These are phyloP conservation scores for Adineta ricciae DNA, from an alignment of 2,888 invertebrate genomes.

Conservation along the genomic window DNA sequence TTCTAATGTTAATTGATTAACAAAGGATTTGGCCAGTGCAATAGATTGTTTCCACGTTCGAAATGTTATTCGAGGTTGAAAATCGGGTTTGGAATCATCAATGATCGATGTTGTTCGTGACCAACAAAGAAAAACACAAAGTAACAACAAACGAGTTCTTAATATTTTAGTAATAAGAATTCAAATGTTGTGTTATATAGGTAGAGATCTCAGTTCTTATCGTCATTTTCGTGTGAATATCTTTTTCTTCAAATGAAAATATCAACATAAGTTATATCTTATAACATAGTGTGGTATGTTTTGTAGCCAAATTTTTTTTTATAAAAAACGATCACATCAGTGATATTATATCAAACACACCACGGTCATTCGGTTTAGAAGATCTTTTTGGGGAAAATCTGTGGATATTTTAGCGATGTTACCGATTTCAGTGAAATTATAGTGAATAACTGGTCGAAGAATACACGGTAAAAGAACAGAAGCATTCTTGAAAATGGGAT, in stretches of 20 bases:
- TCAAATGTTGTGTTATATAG: background rate
- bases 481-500: too few relatives aligned
- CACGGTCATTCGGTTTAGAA: too few relatives aligned
- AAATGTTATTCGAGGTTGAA: background rate
- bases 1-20: background rate
- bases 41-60: background rate
- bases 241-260: conserved; percentile 1
- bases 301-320: too few relatives aligned
- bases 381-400: too few relatives aligned
- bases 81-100: background rate
- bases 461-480: too few relatives aligned
- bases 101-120: background rate
- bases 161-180: background rate
- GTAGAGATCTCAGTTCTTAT: background rate
- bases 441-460: too few relatives aligned
- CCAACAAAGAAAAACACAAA: background rate
- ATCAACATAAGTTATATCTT: background rate
- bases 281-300: too few relatives aligned
- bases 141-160: background rate
- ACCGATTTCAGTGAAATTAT: too few relatives aligned
- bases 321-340: too few relatives aligned
- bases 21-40: background rate
- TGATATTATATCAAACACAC: too few relatives aligned
- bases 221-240: background rate
- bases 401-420: too few relatives aligned